Evolutionary conservation across 2,797 vertebrate species (phyloP), one percentile per base, ranked within the genome.

Genomic region (Tinamus major): DNA sequence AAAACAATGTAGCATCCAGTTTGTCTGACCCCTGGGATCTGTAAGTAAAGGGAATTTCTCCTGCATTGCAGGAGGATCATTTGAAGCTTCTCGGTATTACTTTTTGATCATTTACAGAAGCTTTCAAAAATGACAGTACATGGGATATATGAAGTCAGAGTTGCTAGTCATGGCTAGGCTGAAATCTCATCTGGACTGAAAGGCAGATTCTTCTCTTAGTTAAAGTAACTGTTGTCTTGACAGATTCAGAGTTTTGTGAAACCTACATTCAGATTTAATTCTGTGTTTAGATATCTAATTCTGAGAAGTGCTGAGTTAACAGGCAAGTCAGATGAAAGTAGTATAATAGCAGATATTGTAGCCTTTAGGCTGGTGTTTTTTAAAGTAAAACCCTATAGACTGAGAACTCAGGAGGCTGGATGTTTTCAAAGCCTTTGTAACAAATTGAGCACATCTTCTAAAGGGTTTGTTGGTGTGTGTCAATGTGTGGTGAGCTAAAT

Each of bases 341-440:
- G 62, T 83, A 48, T 56, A 88, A 29, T 31, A 37, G 9, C 61
- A 85, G 67, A 6, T 85, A 24, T 33, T 44, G 18, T 39, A 55
- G 79, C 55, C 94, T 82, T 84, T 46, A 84, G 46, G 19, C 41
- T 62, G 21, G 13, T 88, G 51, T 2, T 62, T 92, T 85, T 86
- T 72, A 33, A 78, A 74, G 11, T 80, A 37, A 88, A 86, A 29
- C 33, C 39, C 5, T 35, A 46, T 55, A 79, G n/a, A 59, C 29
- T 37, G 61, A 82, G 63, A 48, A 65, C 1, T 9, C 37, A 48
- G 35, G n/a, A 70, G 33, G 19, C 44, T 63, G 72, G 59, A 53
- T 78, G 72, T 91, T 91, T 93, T 67, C 51, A 74, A 63, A 85
- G 48, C 26, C 42, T 17, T 85, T 94, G 29, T 83, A 55, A 68